phyloP scores from a whole-genome alignment of 2,888 invertebrate genomes.

The Ophion costatus region DNA sequence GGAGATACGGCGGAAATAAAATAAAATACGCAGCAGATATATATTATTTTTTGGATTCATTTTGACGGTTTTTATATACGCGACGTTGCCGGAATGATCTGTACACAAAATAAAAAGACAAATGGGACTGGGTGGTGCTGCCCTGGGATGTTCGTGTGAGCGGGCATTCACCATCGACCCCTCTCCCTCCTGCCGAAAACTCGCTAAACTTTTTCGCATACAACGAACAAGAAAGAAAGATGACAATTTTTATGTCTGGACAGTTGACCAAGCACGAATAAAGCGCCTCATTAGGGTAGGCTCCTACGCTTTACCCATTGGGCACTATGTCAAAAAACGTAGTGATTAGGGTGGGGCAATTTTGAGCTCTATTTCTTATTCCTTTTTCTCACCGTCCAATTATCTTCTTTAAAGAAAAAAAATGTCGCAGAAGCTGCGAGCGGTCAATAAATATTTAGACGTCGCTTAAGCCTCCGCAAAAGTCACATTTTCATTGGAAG shows the following conservation, averaged over 20 bases:
- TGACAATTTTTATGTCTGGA: constrained; percentile 4
- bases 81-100: constrained; percentile 14
- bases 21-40: constrained; percentile 8
- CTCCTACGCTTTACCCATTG: background rate
- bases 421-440: too few species aligned
- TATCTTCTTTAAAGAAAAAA: too few species aligned
- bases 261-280: constrained; percentile 25
- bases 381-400: too few species aligned
- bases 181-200: background rate
- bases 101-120: constrained; percentile 12
- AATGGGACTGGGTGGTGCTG: constrained; percentile 10
- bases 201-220: background rate
- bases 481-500: too few species aligned
- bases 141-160: background rate
- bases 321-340: background rate
- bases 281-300: constrained; percentile 54
- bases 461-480: too few species aligned
- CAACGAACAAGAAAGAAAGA: constrained; percentile 22
- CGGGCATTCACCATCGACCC: background rate
- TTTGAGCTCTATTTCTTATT: too few species aligned
- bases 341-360: background rate
- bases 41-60: constrained; percentile 4
- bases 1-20: constrained; percentile 1
- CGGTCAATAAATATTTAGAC: too few species aligned
- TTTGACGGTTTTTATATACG: constrained; percentile 11